Evolutionary conservation across 2,113 vertebrate genomes (phyloP).

Genomic region (Gymnorhina tibicen): DNA sequence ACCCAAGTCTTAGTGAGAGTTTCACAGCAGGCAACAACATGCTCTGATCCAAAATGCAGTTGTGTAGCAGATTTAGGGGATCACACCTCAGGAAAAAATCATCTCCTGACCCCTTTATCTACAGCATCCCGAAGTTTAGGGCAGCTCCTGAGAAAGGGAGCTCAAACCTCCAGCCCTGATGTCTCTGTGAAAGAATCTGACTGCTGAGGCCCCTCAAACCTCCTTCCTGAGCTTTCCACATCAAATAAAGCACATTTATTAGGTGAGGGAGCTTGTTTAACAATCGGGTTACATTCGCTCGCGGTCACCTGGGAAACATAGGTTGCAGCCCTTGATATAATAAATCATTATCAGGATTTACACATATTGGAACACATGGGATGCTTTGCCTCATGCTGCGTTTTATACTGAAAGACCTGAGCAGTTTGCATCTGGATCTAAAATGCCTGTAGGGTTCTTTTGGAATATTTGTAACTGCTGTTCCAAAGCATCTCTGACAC

Average conservation of each 20-base stretch:
- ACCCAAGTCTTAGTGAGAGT: background rate
- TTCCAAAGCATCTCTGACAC: background rate
- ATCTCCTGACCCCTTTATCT: background rate
- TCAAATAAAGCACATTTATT: constrained; percentile 38
- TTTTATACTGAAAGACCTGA: background rate
- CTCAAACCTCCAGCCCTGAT: background rate
- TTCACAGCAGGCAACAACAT: background rate
- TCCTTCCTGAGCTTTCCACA: background rate
- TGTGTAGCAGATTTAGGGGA: background rate
- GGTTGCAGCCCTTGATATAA: background rate
- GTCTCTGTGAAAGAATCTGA: background rate
- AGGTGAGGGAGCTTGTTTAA: constrained; percentile 46
- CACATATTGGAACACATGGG: constrained; percentile 11
- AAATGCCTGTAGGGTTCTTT: background rate
- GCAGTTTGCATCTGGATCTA: constrained; percentile 9
- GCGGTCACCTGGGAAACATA: background rate
- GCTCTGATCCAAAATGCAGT: background rate
- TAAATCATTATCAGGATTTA: constrained; percentile 32
- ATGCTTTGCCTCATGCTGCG: background rate
- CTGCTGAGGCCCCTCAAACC: background rate
- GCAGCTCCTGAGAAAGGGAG: background rate
- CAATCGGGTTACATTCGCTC: background rate
- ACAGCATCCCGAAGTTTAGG: background rate
- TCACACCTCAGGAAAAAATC: background rate
- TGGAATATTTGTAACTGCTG: background rate